Evolutionary conservation across 2,113 vertebrate genomes (phyloP), one percentile per base, ranked within the genome.

Genomic region (Phyllostomus hastatus): DNA sequence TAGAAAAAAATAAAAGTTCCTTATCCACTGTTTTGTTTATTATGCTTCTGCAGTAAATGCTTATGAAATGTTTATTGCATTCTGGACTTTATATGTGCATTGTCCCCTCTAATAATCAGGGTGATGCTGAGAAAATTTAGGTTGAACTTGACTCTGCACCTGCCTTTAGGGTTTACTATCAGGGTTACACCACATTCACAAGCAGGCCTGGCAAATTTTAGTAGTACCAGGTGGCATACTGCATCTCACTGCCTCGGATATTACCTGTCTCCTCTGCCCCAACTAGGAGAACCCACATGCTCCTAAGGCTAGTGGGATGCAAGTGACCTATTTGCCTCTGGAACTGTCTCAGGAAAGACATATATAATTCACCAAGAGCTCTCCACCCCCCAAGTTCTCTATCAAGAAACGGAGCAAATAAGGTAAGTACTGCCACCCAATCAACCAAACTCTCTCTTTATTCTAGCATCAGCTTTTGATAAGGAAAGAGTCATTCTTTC

Each of bases 201-300:
- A 2, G 2, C 1, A 59, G 17, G 31, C 15, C 4, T 66, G 31
- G 52, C 16, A n/a, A 20, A 35, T 4, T 52, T 38, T 5, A 38
- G 38, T 19, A 26, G 9, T 7, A 1, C 9, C 10, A 80, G 12
- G 19, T 22, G 38, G 11, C 9, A 57, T 52, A 0, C 0, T 4
- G 5, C 0, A 6, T 11, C 46, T 57, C 46, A 4, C 12, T 33
- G 1, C 24, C 43, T 17, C 17, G n/a, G 17, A 17, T 26, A n/a
- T 24, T 28, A 5, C 9, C 75, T 10, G 10, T 35, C n/a, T 46
- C 24, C 43, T 73, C 35, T 67, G 7, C 31, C 38, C 16, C n/a
- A 78, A 0, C 0, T 20, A 12, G 4, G n/a, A 73, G 46, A 35
- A 31, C 19, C 35, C 57, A 26, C 7, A 16, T 33, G 12, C 1